phyloP scores from a whole-genome alignment of 2,888 invertebrate genomes.

The Geotrupes spiniger region DNA sequence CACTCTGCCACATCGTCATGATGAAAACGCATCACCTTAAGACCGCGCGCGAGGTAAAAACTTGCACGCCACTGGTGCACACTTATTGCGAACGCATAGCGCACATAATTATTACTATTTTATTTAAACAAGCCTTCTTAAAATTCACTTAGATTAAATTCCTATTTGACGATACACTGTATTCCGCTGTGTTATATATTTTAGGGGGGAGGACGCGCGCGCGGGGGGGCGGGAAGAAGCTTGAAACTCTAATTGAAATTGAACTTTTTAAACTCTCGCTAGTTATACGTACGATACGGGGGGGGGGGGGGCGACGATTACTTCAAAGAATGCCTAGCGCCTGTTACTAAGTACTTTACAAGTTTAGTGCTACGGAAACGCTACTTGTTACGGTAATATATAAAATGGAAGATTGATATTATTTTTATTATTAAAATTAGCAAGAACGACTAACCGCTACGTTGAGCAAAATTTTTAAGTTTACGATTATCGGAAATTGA shows the following conservation, averaged over 20 bases:
- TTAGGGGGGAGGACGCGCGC: too few species aligned
- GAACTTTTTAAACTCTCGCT: constrained; percentile 2
- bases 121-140: background rate
- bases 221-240: background rate
- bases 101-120: constrained; percentile 1
- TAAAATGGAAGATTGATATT: constrained; percentile 33
- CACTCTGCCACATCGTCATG: constrained; percentile 77
- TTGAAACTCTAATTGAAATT: constrained; percentile 3
- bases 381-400: constrained; percentile 12
- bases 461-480: constrained; percentile 39
- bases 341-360: background rate
- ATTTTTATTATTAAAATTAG: constrained; percentile 24
- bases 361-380: background rate
- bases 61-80: constrained; percentile 18
- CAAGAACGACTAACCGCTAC: constrained; percentile 31
- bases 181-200: background rate
- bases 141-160: background rate
- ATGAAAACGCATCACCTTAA: constrained; percentile 45
- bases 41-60: constrained; percentile 29
- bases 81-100: background rate
- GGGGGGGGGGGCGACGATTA: too few species aligned
- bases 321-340: constrained; percentile 2
- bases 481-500: constrained; percentile 30
- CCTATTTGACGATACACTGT: constrained; percentile 1
- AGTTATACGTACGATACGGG: background rate